phyloP scores from a whole-genome alignment of 2,113 vertebrate genomes.

The Cinclus cinclus region DNA sequence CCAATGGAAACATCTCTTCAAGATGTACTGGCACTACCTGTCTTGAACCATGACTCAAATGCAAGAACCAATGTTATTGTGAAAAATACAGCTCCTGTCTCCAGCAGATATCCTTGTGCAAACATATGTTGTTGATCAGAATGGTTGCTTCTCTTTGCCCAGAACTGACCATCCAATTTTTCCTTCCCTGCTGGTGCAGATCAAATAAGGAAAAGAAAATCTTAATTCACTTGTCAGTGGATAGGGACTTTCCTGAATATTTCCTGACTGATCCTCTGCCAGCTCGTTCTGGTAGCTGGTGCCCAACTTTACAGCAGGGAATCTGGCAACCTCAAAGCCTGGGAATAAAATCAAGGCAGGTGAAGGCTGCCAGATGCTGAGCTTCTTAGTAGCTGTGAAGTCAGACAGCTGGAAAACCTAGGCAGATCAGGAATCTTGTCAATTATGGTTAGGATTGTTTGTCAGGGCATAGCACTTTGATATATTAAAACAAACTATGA shows the following conservation, averaged over 20 bases:
- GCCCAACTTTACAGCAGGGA: not conserved
- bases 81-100: not conserved
- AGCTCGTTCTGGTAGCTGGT: not conserved
- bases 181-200: not conserved
- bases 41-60: not conserved
- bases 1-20: not conserved
- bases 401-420: not conserved
- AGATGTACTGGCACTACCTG: not conserved
- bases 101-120: not conserved
- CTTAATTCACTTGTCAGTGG: not conserved
- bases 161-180: not conserved
- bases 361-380: constrained; percentile 46
- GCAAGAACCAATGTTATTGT: not conserved
- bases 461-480: not conserved
- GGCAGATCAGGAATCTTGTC: not conserved
- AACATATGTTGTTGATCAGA: not conserved
- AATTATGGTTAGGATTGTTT: not conserved
- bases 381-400: not conserved
- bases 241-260: not conserved
- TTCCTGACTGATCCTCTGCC: not conserved
- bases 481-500: not conserved
- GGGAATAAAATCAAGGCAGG: constrained; percentile 40
- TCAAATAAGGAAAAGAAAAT: not conserved
- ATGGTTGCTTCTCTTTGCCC: not conserved
- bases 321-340: constrained; percentile 8